phyloP scores from a whole-genome alignment of 2,888 invertebrate species.

The Helleia helle region DNA sequence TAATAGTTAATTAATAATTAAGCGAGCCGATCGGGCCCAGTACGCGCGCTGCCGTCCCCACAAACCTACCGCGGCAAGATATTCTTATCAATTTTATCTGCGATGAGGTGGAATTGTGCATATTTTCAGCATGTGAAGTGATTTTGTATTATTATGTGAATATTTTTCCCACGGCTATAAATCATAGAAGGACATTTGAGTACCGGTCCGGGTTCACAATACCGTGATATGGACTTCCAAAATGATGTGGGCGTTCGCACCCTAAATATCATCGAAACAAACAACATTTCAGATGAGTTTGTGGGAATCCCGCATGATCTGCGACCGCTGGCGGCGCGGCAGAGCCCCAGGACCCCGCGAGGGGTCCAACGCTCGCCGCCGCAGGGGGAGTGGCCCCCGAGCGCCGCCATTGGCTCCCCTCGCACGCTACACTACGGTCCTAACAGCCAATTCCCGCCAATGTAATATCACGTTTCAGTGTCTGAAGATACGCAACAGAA shows the following conservation, averaged over 20 bases:
- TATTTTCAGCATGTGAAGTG: too few species aligned
- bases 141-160: too few species aligned
- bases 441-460: slow-evolving; percentile 41
- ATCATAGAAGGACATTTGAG: slow-evolving; percentile 58
- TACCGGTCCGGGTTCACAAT: slow-evolving; percentile 68
- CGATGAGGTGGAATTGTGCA: too few species aligned
- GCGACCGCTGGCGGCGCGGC: slow-evolving; percentile 27
- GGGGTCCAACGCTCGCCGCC: slow-evolving; percentile 24
- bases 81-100: too few species aligned
- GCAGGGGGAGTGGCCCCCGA: slow-evolving; percentile 34
- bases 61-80: too few species aligned
- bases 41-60: slow-evolving; percentile 30
- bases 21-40: slow-evolving; percentile 49
- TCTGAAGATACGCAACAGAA: slow-evolving; percentile 38
- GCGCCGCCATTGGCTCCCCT: slow-evolving; percentile 39
- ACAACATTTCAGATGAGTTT: slow-evolving; percentile 53
- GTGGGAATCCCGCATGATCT: slow-evolving; percentile 69
- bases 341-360: slow-evolving; percentile 26
- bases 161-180: slow-evolving; percentile 71
- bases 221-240: slow-evolving; percentile 57
- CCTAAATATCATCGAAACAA: slow-evolving; percentile 52
- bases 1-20: slow-evolving; percentile 71
- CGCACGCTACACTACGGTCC: slow-evolving; percentile 26
- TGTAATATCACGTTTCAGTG: slow-evolving; percentile 37
- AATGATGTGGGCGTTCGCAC: slow-evolving; percentile 68